Evolutionary conservation across 2,888 invertebrate genomes (phyloP), one percentile per base, ranked within the genome.

Genomic region (Monoplex corrugatus): DNA sequence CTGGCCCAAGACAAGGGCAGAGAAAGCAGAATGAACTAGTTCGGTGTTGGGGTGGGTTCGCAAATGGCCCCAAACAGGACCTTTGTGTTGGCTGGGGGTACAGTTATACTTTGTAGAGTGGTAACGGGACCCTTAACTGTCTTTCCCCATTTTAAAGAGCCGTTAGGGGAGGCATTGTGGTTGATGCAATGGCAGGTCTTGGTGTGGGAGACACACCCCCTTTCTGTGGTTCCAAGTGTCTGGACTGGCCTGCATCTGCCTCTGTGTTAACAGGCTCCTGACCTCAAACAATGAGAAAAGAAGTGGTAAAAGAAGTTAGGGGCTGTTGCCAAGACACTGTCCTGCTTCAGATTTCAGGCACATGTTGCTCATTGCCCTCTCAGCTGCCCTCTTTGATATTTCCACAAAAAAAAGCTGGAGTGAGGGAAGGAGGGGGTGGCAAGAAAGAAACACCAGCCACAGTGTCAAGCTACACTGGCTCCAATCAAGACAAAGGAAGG

Each of bases 1-100:
- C n/a, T 85, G 50, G 80, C 5, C 82, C 44, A 80, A 32, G 38
- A 40, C 45, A 83, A 45, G 88, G 68, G 57, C 78, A 86, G 45
- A 43, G 68, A 13, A 28, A n/a, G 50, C 50, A 57, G 10, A 10
- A 57, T 28, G 16, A 28, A 57, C 28, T 57, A 28, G 16, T 57
- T 50, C 16, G 50, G 50, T 50, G 50, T 50, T 28, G 28, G 57
- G 57, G 28, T 57, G 57, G 16, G 57, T 28, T 57, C 1, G 57
- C 2, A 72, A 40, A 28, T 38, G 16, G 45, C 83, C n/a, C 28
- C 28, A 84, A 38, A 45, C 45, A 40, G 72, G 16, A 35, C 10
- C 72, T 72, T 72, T 72, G 72, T 72, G 10, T 35, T 72, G 63
- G 28, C 63, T 2, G 19, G 63, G 63, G 63, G 23, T n/a, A 1